Base-by-base conservation (phyloP, 2,113 vertebrate species). In the Channa argus region DNA sequence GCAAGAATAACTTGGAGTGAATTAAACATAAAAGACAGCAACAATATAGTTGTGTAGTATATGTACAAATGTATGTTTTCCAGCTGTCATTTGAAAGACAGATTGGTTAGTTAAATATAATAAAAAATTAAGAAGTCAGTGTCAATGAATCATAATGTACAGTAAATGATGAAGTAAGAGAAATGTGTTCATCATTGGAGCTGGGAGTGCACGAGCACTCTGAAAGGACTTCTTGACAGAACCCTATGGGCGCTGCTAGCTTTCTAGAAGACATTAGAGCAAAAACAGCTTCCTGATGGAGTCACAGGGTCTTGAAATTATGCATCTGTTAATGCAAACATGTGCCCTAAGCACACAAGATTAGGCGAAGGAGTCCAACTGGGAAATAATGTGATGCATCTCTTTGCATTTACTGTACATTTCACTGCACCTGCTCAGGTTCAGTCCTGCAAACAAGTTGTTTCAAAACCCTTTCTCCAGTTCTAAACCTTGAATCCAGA, bases 371-470 rank as follows among this genome's bases (percentile, higher is more conserved):
- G 13, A 50, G 38, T 33, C 56, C 64, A 74, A 60, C 65, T 63
- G 52, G 41, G 41, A 74, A 78, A 71, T 58, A 68, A 74, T 68
- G 46, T 78, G 71, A 78, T 61, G 59, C 52, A 62, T 63, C 38
- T 14, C 15, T 37, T 9, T 59, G 54, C 46, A 63, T 82, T 66
- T 82, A 52, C 41, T 36, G 71, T 84, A 62, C 15, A 53, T 79
- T 76, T 24, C 14, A 14, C 33, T 33, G 60, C 24, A 24, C 24
- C 24, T 24, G 41, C 41, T 80, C 53, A 50, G 10, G 15, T 54
- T 69, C n/a, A 54, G 15, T 58, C 33, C 14, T 56, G 9, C 39
- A 49, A 50, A 66, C 54, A 61, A 39, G 47, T 67, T 53, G 2
- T 44, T 34, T 61, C 33, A 8, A 37, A 53, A 14, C 5, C 6